phyloP scores from a whole-genome alignment of 2,797 vertebrate species.

The Onychomys arenicola region DNA sequence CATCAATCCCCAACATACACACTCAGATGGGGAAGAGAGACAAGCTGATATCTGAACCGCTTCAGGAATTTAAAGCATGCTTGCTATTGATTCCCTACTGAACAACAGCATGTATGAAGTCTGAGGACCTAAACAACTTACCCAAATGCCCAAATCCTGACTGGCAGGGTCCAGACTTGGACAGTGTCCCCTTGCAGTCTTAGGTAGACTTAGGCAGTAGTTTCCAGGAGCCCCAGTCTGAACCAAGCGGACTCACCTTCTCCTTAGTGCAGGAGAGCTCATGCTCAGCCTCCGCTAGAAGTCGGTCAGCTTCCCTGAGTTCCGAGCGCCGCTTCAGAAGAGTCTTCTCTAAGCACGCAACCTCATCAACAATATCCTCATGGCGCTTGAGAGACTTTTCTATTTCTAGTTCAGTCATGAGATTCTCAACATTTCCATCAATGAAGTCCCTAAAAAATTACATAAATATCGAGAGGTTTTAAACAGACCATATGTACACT shows the following conservation, averaged over 20 bases:
- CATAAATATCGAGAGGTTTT: slow-evolving; percentile 22
- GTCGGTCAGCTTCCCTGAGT: slow-evolving; percentile 92
- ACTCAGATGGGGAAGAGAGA: neutral
- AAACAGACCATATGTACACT: neutral
- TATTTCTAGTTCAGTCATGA: slow-evolving; percentile 85
- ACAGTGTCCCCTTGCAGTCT: neutral
- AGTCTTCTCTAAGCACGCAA: slow-evolving; percentile 93
- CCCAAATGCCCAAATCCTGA: neutral
- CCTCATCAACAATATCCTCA: slow-evolving; percentile 88
- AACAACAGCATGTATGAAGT: neutral
- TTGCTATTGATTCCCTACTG: neutral
- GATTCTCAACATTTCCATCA: slow-evolving; percentile 80
- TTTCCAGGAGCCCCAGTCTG: neutral
- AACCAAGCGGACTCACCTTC: slow-evolving; percentile 86
- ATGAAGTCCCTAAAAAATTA: slow-evolving; percentile 85
- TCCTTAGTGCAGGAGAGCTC: slow-evolving; percentile 87
- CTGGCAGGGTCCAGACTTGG: neutral
- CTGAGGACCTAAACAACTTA: neutral
- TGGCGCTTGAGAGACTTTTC: slow-evolving; percentile 87
- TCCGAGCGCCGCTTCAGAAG: slow-evolving; percentile 92
- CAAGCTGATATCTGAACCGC: neutral
- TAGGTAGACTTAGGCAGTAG: neutral
- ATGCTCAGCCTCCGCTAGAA: slow-evolving; percentile 91
- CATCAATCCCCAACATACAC: neutral
- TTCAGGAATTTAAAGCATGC: neutral